Evolutionary conservation across 2,888 invertebrate genomes (phyloP), one percentile per base, ranked within the genome.

Genomic region (Polyommatus iphigenia): DNA sequence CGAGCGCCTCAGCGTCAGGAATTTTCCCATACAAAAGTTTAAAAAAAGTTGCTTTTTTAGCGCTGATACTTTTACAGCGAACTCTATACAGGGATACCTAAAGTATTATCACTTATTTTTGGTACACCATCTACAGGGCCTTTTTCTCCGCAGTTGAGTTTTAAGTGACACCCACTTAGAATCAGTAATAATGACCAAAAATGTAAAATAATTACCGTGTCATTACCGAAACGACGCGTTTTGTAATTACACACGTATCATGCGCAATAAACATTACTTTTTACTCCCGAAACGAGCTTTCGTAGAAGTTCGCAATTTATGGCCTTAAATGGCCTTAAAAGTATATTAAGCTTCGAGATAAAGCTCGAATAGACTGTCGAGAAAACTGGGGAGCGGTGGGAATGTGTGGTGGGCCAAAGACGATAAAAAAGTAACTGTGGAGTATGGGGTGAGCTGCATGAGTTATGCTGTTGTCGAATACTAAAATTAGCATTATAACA

Each of bases 191-290:
- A 59, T 59, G 59, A 59, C 59, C 59, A 59, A 59, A 59, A 20
- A 59, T 59, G 59, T 59, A 59, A 59, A 20, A 59, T 59, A 62
- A 62, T 24, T 20, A 62, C 62, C 24, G 20, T 20, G 62, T 8
- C 62, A 24, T 62, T 20, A 62, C 10, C 7, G 20, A 62, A 62
- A 24, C 13, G 62, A 62, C 62, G 20, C 20, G 62, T 24, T 24
- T 62, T 10, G 24, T 24, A 62, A 62, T 62, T 62, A 62, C 62
- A 62, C 62, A 20, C 20, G 24, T 62, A 20, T 62, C 62, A 24
- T 62, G n/a, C 8, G 62, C 62, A 62, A 62, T 62, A 20, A 62
- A 62, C 62, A 62, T 62, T 62, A 62, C 62, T 62, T 62, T 62
- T 62, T 62, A 62, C 62, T 20, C 62, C 62, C 62, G 24, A 62